Base-by-base conservation (phyloP, 2,113 vertebrate species). In the Eptesicus fuscus region DNA sequence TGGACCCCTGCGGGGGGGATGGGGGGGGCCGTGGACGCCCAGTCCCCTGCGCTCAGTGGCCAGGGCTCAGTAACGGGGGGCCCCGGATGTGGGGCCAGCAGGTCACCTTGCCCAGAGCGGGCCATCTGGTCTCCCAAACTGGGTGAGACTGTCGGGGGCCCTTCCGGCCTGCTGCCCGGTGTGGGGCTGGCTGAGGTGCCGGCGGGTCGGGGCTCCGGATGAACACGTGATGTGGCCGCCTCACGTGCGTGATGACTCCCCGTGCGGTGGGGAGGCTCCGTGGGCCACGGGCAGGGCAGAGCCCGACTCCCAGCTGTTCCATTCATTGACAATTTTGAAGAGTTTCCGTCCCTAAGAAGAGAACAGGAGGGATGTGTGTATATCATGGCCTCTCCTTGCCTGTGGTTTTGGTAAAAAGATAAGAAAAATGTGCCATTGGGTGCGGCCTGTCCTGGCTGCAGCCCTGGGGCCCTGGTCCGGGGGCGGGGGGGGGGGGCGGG, bases 21-120 rank as follows among this genome's bases (percentile, higher is more conserved):
- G 47, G 47, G 13, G 47, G 47, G 13, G 47, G 12, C 14, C 49
- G 1, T 9, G 35, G 80, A 40, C 1, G 0, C 4, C 23, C 13
- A 4, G 3, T 4, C 5, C 2, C 17, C 40, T 22, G 12, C 2
- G 0, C 25, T 20, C 14, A 23, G 20, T 0, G n/a, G 20, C 37
- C 25, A 7, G 5, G 6, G 59, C 37, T 88, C 61, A 22, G 77
- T 1, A 4, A 22, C 0, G 16, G 63, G 63, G 85, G 30, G 28
- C 44, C 8, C 10, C 3, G 22, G 92, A 4, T 44, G 20, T 35
- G 30, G 20, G 20, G 42, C 32, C 18, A 5, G 42, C 11, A 7
- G 17, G 40, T 10, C 35, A 2, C 18, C 69, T 51, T 37, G 0
- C 17, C 14, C 1, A 20, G 9, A 10, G 74, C 6, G 53, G 65